A percentile compares a stretch with the other conserved stretches of the same genome.
Evolutionary conservation across 2,888 invertebrate genomes (phyloP).

Genomic region (Callinectes sapidus): DNA sequence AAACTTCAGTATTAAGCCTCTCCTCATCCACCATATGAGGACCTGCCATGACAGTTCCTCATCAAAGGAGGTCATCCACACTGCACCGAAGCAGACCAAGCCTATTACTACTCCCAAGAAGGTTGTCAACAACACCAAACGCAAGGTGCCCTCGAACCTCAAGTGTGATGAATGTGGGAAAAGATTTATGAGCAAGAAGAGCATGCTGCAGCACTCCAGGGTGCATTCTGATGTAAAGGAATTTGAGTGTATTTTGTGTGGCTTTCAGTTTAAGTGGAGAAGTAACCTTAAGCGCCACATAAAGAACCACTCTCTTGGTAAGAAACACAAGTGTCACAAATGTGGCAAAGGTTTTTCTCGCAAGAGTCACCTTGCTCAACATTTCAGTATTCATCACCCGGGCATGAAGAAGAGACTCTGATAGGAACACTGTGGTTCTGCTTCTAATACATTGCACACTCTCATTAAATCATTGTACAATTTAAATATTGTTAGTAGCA

Average conservation of each 20-base stretch:
- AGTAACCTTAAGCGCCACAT: neutral
- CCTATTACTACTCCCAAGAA: neutral
- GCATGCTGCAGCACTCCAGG: neutral
- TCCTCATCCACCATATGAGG: neutral
- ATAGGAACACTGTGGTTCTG: neutral
- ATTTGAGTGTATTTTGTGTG: neutral
- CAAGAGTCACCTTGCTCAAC: neutral
- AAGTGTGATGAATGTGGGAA: neutral
- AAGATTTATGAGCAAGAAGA: neutral
- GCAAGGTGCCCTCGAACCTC: too few relatives aligned
- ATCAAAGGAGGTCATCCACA: neutral
- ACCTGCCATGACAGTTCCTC: neutral
- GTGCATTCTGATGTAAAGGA: neutral
- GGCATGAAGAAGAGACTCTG: neutral
- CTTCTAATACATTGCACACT: neutral
- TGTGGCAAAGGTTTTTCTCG: neutral
- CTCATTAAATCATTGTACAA: too few relatives aligned
- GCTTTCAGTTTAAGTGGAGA: neutral
- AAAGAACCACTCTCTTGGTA: neutral
- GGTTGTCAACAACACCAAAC: neutral
- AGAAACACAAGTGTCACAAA: neutral
- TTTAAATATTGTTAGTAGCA: too few relatives aligned
- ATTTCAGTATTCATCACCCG: neutral
- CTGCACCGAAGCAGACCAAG: neutral
- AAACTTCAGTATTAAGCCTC: neutral